Base-by-base conservation (phyloP, 2,797 vertebrate species). In the Lagodon rhomboides region DNA sequence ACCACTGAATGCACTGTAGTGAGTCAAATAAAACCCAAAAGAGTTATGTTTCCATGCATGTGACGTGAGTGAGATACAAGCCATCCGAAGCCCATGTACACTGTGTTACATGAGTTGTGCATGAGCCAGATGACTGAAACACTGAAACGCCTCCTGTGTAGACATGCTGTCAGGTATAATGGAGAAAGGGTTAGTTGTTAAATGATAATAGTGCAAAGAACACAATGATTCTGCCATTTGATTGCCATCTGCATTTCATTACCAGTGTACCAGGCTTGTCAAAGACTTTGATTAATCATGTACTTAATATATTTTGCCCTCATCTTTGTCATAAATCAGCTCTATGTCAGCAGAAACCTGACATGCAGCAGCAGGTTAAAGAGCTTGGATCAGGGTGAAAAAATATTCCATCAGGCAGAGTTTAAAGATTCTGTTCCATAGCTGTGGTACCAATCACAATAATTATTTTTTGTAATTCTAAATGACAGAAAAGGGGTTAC, bases 351-450 rank as follows among this genome's bases (percentile, higher is more conserved):
- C 55, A 56, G 41, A 49, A 23, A 66, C 15, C 23, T 56, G 50
- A 72, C 56, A 13, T 50, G 58, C 49, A 53, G 44, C 12, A 62
- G 20, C 55, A 72, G 43, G 68, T 76, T 50, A 20, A 55, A 54
- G 18, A 65, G 25, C 18, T 50, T 55, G 34, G 34, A 34, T 34
- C 34, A 34, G 34, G 34, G 34, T 9, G 34, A 9, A 9, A 34
- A 34, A 27, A 34, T 34, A 34, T 34, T 34, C 34, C 34, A 34
- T 34, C 34, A 34, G 34, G 8, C 34, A 34, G 34, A 34, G 34
- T 34, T 34, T 9, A 8, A 34, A 34, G 34, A 34, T 34, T 34
- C 6, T 34, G 34, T 34, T 34, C 34, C 34, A 34, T 34, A 34
- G 34, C 7, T 34, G 34, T 34, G 34, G 34, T 34, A 34, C 34